phyloP scores from a whole-genome alignment of 2,797 vertebrate genomes.

The Limnodromus scolopaceus region DNA sequence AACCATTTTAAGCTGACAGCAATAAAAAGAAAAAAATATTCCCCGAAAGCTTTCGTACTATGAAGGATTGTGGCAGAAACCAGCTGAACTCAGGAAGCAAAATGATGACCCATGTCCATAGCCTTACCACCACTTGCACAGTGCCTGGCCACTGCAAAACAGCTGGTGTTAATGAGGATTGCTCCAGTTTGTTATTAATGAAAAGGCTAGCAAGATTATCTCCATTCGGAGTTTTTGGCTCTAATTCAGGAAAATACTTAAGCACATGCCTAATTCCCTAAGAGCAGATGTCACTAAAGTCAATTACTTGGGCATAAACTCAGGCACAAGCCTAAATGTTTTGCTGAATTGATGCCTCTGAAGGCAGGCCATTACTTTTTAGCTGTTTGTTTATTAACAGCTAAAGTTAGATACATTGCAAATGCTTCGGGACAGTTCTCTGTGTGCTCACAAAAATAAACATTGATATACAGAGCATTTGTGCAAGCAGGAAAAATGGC shows the following conservation, averaged over 20 bases:
- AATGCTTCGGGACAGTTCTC: conserved; percentile 50
- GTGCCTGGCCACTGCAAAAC: background rate
- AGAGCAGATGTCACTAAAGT: conserved; percentile 66
- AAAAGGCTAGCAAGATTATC: conserved; percentile 37
- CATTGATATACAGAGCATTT: conserved; percentile 6
- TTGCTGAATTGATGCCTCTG: conserved; percentile 47
- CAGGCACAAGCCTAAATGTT: conserved; percentile 50
- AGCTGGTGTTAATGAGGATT: conserved; percentile 29
- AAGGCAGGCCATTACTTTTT: conserved; percentile 57
- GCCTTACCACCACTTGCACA: background rate
- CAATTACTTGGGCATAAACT: conserved; percentile 66
- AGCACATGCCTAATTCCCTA: conserved; percentile 55
- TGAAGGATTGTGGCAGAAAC: accelerated
- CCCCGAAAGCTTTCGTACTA: background rate
- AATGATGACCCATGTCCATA: accelerated
- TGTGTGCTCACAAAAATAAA: conserved; percentile 60
- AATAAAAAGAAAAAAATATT: background rate
- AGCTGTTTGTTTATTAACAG: conserved; percentile 68
- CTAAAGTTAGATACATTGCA: conserved; percentile 55
- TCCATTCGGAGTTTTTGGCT: conserved; percentile 50
- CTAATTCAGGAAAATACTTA: conserved; percentile 59
- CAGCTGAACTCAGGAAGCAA: background rate
- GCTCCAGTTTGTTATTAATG: conserved; percentile 17
- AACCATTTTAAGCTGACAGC: background rate
- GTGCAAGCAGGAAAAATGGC: conserved; percentile 41